phyloP scores from a whole-genome alignment of 2,797 vertebrate species.

The Natrix natrix region DNA sequence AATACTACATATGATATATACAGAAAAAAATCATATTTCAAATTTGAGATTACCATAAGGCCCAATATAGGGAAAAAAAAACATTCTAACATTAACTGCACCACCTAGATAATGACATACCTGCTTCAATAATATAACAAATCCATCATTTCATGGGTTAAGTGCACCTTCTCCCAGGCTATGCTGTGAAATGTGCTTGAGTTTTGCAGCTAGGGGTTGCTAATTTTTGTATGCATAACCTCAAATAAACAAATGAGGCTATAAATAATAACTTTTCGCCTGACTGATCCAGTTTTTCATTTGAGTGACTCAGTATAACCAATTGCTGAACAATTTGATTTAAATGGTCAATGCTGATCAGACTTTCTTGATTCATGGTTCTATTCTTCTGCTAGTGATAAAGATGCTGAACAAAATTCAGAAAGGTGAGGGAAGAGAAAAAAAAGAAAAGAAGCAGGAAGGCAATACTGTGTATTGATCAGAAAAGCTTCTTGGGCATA shows the following conservation, averaged over 20 bases:
- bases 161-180: conserved; percentile 1
- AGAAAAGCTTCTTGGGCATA: conserved; percentile 4
- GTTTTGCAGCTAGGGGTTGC: conserved; percentile 7
- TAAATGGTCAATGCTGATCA: conserved; percentile 22
- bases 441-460: not conserved
- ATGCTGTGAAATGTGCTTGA: conserved; percentile 17
- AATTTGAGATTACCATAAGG: not conserved
- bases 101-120: not conserved
- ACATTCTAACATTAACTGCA: not conserved
- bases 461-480: conserved; percentile 1
- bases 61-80: not conserved
- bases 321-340: conserved; percentile 49
- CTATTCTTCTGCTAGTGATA: conserved; percentile 20
- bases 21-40: not conserved
- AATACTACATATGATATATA: not conserved
- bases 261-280: conserved; percentile 39
- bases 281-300: conserved; percentile 37
- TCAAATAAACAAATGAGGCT: conserved; percentile 42
- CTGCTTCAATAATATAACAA: conserved; percentile 4
- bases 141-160: conserved; percentile 29
- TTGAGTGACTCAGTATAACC: conserved; percentile 23
- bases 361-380: conserved; percentile 25
- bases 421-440: not conserved
- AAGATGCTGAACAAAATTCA: conserved; percentile 22
- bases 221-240: conserved; percentile 26